These are phyloP conservation scores for Apostichopus californicus DNA, from an alignment of 35 echinoderm and acorn worm species.

Conservation along the genomic window DNA sequence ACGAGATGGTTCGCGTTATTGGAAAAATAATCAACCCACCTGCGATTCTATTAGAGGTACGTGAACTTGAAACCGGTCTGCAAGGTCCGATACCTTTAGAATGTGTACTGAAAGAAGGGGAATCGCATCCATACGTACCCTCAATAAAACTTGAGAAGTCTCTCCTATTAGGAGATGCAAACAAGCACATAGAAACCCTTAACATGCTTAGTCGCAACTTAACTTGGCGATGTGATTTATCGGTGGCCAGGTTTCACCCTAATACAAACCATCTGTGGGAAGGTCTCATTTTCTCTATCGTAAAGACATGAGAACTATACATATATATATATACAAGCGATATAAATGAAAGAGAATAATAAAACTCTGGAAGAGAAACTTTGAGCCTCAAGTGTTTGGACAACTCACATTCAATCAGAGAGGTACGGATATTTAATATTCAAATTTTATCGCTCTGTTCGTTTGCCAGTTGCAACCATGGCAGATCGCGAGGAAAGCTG, in stretches of 20 bases:
- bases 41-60: slow-evolving; percentile 3
- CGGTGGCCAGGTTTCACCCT: background rate
- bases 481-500: too few species aligned
- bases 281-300: slow-evolving; percentile 4
- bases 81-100: too few species aligned
- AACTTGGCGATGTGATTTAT: slow-evolving; percentile 17
- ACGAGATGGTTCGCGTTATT: background rate
- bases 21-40: slow-evolving; percentile 31
- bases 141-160: slow-evolving; percentile 7
- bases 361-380: background rate
- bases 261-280: slow-evolving; percentile 26
- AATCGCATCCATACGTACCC: background rate
- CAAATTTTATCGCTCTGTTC: too few species aligned
- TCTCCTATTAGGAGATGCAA: slow-evolving; percentile 4
- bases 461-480: too few species aligned
- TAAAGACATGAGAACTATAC: background rate
- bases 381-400: background rate
- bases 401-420: background rate
- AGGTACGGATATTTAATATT: background rate
- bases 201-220: slow-evolving; percentile 27
- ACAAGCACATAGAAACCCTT: slow-evolving; percentile 26
- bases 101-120: background rate
- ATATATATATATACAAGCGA: background rate
- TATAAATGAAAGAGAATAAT: background rate
- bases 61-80: slow-evolving; percentile 6